phyloP scores from a whole-genome alignment of 2,797 vertebrate species.

The Scleropages formosus region DNA sequence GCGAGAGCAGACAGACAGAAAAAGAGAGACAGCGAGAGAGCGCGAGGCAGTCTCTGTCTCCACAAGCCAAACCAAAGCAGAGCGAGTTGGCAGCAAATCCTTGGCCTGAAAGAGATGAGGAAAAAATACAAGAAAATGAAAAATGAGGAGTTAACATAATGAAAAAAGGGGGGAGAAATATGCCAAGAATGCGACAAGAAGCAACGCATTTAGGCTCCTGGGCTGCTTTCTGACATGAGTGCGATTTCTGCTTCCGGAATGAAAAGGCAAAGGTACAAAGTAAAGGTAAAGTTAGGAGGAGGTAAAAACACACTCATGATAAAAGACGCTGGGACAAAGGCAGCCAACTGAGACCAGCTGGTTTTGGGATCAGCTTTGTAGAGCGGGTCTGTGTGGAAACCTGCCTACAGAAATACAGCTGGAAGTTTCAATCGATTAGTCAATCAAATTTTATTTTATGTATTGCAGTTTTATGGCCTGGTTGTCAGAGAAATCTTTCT shows the following conservation, averaged over 20 bases:
- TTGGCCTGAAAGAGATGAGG: constrained; percentile 66
- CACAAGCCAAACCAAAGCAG: constrained; percentile 68
- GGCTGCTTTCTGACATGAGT: not conserved
- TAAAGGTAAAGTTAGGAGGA: not conserved
- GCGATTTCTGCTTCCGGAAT: constrained; percentile 7
- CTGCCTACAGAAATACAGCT: not conserved
- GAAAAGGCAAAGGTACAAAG: constrained; percentile 8
- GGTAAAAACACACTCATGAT: too few species aligned
- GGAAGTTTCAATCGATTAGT: not conserved
- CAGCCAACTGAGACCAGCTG: not conserved
- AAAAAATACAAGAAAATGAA: constrained; percentile 55
- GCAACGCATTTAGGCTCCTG: constrained; percentile 67
- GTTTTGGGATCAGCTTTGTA: not conserved
- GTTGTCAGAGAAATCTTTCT: too few species aligned
- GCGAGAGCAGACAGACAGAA: not conserved
- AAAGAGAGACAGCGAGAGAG: constrained; percentile 17
- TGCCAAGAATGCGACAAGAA: constrained; percentile 77
- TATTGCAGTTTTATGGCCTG: too few species aligned
- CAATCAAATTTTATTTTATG: too few species aligned
- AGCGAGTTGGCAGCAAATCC: constrained; percentile 69
- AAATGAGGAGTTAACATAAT: constrained; percentile 50
- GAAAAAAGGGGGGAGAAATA: constrained; percentile 68
- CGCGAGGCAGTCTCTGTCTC: constrained; percentile 58
- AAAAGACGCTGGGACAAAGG: not conserved
- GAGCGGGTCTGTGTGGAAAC: not conserved